Evolutionary conservation across 2,888 invertebrate species (phyloP).

Genomic region (Hartigia nigra): DNA sequence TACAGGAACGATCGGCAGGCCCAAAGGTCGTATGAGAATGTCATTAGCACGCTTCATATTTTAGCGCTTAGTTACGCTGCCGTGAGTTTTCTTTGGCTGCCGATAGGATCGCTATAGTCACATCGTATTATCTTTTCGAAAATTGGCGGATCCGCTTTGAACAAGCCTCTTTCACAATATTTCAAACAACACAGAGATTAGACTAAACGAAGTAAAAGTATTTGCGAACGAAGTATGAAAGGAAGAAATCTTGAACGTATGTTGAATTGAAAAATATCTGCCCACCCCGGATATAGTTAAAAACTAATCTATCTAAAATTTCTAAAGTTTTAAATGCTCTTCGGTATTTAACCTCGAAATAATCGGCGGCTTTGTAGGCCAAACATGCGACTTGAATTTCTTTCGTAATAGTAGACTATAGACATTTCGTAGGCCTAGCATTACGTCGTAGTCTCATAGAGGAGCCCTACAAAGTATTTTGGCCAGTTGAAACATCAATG

Average conservation of each 20-base stretch:
- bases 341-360: not conserved
- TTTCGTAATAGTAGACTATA: not conserved
- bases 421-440: not conserved
- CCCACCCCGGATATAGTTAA: not conserved
- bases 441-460: not conserved
- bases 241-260: not conserved
- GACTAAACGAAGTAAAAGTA: not conserved
- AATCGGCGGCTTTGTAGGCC: not conserved
- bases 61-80: not conserved
- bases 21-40: not conserved
- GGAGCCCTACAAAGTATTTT: not conserved
- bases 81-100: not conserved
- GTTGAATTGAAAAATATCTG: not conserved
- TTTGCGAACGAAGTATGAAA: not conserved
- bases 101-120: not conserved
- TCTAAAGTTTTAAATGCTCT: not conserved
- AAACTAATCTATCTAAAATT: not conserved
- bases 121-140: not conserved
- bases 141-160: not conserved
- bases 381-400: not conserved
- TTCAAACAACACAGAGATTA: not conserved
- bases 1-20: not conserved
- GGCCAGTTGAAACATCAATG: slow-evolving; percentile 17
- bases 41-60: not conserved
- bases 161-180: not conserved